These are phyloP conservation scores for Amblyopsis hoosieri DNA, from an alignment of 2,797 vertebrate species.

Conservation along the genomic window DNA sequence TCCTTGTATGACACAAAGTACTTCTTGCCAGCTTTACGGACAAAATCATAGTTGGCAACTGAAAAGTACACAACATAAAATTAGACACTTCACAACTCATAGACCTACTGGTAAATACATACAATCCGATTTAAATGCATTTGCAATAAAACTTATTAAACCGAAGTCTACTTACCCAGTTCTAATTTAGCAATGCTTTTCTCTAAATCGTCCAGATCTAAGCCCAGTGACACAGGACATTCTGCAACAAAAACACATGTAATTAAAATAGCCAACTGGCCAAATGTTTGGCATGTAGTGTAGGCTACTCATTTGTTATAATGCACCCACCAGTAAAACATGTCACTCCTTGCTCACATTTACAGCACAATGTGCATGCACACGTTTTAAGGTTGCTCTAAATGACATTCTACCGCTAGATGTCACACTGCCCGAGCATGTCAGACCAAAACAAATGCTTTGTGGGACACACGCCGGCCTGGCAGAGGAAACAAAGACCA, in stretches of 20 bases:
- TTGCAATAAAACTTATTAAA: too few relatives aligned
- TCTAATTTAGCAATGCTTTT: conserved; percentile 10
- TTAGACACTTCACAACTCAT: too few relatives aligned
- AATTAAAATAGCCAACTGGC: not conserved
- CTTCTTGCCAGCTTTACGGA: conserved; percentile 26
- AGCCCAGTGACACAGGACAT: accelerated
- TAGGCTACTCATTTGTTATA: not conserved
- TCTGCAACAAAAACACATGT: conserved; percentile 17
- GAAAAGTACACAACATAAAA: not conserved
- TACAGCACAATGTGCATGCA: too few relatives aligned
- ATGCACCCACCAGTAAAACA: not conserved
- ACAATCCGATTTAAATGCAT: too few relatives aligned
- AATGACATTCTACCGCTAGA: too few relatives aligned
- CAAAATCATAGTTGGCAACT: conserved; percentile 35
- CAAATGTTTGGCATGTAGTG: not conserved
- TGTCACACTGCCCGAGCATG: too few relatives aligned
- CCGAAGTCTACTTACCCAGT: conserved; percentile 11
- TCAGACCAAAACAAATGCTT: too few relatives aligned
- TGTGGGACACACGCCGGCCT: too few relatives aligned
- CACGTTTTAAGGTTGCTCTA: too few relatives aligned
- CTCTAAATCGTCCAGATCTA: not conserved
- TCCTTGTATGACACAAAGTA: conserved; percentile 45
- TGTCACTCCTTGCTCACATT: too few relatives aligned
- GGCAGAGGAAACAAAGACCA: too few relatives aligned
- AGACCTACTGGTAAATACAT: too few relatives aligned